A percentile compares a stretch with the other conserved stretches of the same genome.
Evolutionary conservation across 2,113 vertebrate genomes (phyloP).

Genomic region (Pica pica): DNA sequence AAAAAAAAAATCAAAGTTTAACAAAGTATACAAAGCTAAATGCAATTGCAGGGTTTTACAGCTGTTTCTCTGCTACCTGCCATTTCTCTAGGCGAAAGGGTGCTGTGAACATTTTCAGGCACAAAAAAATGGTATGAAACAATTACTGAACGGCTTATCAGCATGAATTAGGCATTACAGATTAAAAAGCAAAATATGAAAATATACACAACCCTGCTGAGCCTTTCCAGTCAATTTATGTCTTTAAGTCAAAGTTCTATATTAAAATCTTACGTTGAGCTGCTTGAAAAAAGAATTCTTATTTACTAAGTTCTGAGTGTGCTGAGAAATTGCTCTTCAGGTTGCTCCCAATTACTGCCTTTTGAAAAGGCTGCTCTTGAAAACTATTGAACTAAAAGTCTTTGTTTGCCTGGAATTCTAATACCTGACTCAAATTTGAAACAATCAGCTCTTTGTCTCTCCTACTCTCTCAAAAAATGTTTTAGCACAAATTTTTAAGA

Average conservation of each 20-base stretch:
- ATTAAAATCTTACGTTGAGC: neutral
- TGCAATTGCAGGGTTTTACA: neutral
- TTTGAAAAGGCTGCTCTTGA: constrained; percentile 40
- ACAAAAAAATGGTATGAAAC: neutral
- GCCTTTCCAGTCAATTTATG: neutral
- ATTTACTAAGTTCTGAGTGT: neutral
- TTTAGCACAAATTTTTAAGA: neutral
- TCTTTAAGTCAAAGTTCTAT: neutral
- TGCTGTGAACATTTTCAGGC: neutral
- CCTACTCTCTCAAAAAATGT: neutral
- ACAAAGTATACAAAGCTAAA: neutral
- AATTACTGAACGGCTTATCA: neutral
- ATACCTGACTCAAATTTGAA: neutral
- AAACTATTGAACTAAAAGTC: constrained; percentile 26
- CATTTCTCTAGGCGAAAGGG: neutral
- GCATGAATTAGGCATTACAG: neutral
- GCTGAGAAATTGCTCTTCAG: constrained; percentile 41
- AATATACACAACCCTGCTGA: constrained; percentile 4
- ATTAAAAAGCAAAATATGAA: constrained; percentile 28
- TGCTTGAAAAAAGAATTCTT: neutral
- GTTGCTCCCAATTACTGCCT: constrained; percentile 44
- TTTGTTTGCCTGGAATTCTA: constrained; percentile 33
- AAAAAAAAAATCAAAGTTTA: neutral
- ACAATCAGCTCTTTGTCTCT: constrained; percentile 12
- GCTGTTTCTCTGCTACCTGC: neutral